Base-by-base conservation (phyloP, 2,113 vertebrate species). In the Triplophysa siluroides region DNA sequence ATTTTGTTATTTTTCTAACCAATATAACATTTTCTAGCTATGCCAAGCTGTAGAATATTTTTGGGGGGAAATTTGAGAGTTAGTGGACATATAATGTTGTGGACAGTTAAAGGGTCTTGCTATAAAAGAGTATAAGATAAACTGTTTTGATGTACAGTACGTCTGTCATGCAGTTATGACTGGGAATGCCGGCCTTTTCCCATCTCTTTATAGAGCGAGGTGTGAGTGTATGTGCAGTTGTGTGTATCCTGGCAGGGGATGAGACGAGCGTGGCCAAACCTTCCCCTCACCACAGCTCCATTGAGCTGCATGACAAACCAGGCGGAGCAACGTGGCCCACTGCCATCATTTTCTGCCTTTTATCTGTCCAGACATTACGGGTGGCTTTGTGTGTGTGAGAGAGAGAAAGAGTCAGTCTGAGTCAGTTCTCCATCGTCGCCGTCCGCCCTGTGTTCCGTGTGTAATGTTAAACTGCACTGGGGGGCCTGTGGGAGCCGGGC, bases 361-460 rank as follows among this genome's bases (percentile, higher is more conserved):
- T 70, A 82, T 78, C 63, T 60, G 78, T 72, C 24, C 71, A 81
- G 56, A 64, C 54, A 68, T 78, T 75, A 54, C 56, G 70, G 68
- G 63, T 70, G 75, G 54, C 65, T 54, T 79, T 75, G 85, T 89
- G 83, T 85, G 64, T 85, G 79, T 38, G 62, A 38, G 33, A 38
- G 33, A 38, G 33, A 38, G 33, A 38, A 38, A 71, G 67, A 64
- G 74, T 80, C 41, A 76, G 52, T 62, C 68, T 33, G 81, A 83
- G 66, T 75, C 64, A 56, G 60, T 83, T 78, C 50, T 43, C 45
- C 43, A 45, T 56, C 62, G 80, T 70, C 19, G 19, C 43, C 11
- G 2, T 54, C 58, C 62, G 29, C 81, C 23, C 58, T 38, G 63
- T 62, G 67, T 69, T 63, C 75, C 11, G 23, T 56, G 74, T 79